phyloP scores from a whole-genome alignment of 2,888 invertebrate species.

The Philereme vetulata region DNA sequence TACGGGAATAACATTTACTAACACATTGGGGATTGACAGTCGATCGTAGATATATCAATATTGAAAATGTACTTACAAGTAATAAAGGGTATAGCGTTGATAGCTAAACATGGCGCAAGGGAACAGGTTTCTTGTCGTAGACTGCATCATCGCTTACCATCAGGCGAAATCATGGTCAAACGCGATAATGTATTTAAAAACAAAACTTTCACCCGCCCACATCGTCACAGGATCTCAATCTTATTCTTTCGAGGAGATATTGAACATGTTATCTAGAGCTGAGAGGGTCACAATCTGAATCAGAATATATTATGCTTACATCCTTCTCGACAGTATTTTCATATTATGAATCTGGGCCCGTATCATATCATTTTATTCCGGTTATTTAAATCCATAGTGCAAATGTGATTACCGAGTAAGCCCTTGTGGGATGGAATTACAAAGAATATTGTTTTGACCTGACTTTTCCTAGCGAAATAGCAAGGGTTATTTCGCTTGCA shows the following conservation, averaged over 20 bases:
- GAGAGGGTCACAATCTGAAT: constrained; percentile 17
- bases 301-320: constrained; percentile 13
- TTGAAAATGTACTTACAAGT: too few species aligned
- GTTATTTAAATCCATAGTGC: not conserved
- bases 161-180: too few species aligned
- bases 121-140: too few species aligned
- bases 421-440: not conserved
- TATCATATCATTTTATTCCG: constrained; percentile 5
- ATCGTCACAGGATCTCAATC: not conserved
- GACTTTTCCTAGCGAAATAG: too few species aligned
- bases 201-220: not conserved
- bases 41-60: too few species aligned
- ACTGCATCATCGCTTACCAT: too few species aligned
- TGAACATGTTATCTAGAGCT: constrained; percentile 10
- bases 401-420: not conserved
- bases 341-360: constrained; percentile 11
- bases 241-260: constrained; percentile 7
- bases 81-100: too few species aligned
- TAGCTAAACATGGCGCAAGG: too few species aligned
- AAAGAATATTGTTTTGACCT: not conserved
- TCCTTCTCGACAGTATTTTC: constrained; percentile 16
- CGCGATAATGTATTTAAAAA: too few species aligned
- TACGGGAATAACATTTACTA: too few species aligned
- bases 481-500: too few species aligned
- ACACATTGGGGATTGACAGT: too few species aligned